These are phyloP conservation scores for Ichneumoninae sp. DNA, from an alignment of 2,888 invertebrate genomes.

Conservation along the genomic window DNA sequence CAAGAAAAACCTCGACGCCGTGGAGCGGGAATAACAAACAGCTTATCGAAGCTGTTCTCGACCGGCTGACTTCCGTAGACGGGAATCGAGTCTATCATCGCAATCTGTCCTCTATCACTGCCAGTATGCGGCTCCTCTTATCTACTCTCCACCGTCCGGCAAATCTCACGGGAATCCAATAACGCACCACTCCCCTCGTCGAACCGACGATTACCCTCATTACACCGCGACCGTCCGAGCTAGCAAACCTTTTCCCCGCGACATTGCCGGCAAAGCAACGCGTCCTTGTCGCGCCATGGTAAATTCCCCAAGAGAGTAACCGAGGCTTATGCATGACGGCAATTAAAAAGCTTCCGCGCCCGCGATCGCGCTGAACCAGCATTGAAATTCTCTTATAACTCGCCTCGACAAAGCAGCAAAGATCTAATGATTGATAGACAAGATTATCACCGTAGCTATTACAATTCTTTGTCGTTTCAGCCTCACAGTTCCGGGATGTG, in stretches of 20 bases:
- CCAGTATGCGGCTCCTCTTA: slow-evolving; percentile 7
- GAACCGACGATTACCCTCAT: not conserved
- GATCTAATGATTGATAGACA: slow-evolving; percentile 59
- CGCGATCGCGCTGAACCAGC: slow-evolving; percentile 25
- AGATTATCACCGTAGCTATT: slow-evolving; percentile 14
- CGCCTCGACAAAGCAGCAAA: slow-evolving; percentile 3
- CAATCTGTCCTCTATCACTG: slow-evolving; percentile 21
- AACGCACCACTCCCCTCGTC: slow-evolving; percentile 56
- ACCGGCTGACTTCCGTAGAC: slow-evolving; percentile 56
- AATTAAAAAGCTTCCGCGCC: slow-evolving; percentile 61
- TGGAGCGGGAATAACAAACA: slow-evolving; percentile 55
- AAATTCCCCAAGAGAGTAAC: slow-evolving; percentile 42
- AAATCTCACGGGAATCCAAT: slow-evolving; percentile 42
- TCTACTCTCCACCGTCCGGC: slow-evolving; percentile 11
- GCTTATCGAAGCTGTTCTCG: slow-evolving; percentile 62
- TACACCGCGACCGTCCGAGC: not conserved
- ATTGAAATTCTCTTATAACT: slow-evolving; percentile 58
- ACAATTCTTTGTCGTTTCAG: slow-evolving; percentile 24
- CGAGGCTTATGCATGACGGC: slow-evolving; percentile 48
- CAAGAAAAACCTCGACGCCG: slow-evolving; percentile 28
- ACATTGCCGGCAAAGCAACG: not conserved
- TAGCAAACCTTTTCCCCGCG: slow-evolving; percentile 30
- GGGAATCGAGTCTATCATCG: slow-evolving; percentile 50
- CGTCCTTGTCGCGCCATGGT: slow-evolving; percentile 51
- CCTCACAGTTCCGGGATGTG: slow-evolving; percentile 53